These are phyloP conservation scores for Drosophila buzzatii DNA, from an alignment of 2,888 invertebrate genomes.

Conservation along the genomic window DNA sequence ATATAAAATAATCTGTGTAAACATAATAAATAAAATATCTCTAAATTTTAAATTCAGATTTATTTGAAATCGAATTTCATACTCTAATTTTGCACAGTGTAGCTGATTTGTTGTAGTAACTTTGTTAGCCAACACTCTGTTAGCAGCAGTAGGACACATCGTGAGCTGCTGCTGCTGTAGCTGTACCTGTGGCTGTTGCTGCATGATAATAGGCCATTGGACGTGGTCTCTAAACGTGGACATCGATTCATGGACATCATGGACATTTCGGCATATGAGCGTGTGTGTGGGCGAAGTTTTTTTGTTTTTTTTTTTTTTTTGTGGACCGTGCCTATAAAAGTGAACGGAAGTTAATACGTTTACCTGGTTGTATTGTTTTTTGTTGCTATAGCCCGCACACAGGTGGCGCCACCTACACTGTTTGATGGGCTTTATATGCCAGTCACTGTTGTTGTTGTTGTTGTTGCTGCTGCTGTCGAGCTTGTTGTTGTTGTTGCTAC, in stretches of 20 bases:
- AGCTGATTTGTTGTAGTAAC: conserved; percentile 42
- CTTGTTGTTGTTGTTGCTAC: conserved; percentile 36
- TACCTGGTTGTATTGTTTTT: conserved; percentile 49
- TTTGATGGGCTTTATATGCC: conserved; percentile 32
- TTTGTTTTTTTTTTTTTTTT: conserved; percentile 35
- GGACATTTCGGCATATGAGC: conserved; percentile 39
- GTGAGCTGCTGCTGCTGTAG: conserved; percentile 34
- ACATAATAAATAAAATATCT: too few relatives aligned
- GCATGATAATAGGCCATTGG: conserved; percentile 59
- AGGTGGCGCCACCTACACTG: conserved; percentile 68
- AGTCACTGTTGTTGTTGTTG: not conserved
- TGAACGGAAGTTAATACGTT: conserved; percentile 81
- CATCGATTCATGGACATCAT: conserved; percentile 48
- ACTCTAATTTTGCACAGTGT: conserved; percentile 21
- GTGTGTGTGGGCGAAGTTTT: conserved; percentile 15
- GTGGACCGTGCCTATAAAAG: conserved; percentile 61
- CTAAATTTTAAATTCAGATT: too few relatives aligned
- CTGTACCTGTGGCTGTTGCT: too few relatives aligned
- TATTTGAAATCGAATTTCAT: too few relatives aligned
- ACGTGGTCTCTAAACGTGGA: conserved; percentile 28
- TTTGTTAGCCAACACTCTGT: conserved; percentile 54
- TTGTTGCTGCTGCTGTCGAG: conserved; percentile 25
- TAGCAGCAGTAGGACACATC: conserved; percentile 40
- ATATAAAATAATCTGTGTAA: too few relatives aligned
- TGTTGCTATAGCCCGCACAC: conserved; percentile 52